A percentile compares a stretch with the other conserved stretches of the same genome.
Conservation (phyloP, 1,140 invertebrate genomes). For the Pinna nobilis region DNA sequence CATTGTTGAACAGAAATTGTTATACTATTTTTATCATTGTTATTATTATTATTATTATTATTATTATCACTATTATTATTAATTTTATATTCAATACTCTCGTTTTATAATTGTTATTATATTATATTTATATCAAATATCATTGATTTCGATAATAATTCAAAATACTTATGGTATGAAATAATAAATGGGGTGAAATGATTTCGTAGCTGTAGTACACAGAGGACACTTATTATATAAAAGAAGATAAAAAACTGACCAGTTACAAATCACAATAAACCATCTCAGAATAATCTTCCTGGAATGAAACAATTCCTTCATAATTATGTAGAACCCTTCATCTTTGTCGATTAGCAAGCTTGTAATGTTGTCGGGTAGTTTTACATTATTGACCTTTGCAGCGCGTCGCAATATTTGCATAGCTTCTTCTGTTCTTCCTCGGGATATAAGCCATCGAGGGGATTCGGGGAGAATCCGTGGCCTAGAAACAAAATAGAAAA, state of each 20-base stretch:
- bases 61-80: not conserved
- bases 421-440: constrained; percentile 58
- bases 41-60: too few relatives aligned
- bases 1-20: too few relatives aligned
- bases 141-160: not conserved
- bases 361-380: constrained; percentile 35
- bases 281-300: not conserved
- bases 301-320: constrained; percentile 1
- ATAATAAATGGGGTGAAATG: not conserved
- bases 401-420: constrained; percentile 52
- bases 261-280: constrained; percentile 1
- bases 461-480: constrained; percentile 64
- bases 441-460: constrained; percentile 64
- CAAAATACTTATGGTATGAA: not conserved
- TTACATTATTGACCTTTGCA: constrained; percentile 57
- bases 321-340: constrained; percentile 2
- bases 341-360: not conserved
- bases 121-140: not conserved
- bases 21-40: too few relatives aligned
- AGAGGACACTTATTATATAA: not conserved
- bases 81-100: not conserved
- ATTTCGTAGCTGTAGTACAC: too few relatives aligned
- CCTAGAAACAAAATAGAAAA: constrained; percentile 1
- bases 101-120: not conserved
- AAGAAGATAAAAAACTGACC: not conserved